Percentiles rank a stretch among this genome's conserved stretches.
Evolutionary conservation across 2,888 invertebrate species (phyloP).

Genomic region (Sepioteuthis lessoniana): DNA sequence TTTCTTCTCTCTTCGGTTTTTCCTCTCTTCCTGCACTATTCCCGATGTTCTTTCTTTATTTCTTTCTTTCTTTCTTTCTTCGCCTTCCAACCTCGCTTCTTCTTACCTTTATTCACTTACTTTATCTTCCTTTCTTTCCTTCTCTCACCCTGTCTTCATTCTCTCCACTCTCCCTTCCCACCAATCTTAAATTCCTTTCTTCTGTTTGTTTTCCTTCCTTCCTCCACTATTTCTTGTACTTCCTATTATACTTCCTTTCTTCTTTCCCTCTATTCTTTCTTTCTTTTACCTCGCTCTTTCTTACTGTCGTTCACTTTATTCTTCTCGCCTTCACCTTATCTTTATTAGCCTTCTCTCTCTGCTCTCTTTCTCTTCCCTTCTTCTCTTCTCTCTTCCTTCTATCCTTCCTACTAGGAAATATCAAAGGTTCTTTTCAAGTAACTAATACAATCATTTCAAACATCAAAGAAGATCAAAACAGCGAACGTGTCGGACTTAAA

Average conservation of each 20-base stretch:
- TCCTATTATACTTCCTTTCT: accelerated
- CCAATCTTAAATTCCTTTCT: not conserved
- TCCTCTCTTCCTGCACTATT: not conserved
- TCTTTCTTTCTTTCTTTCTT: not conserved
- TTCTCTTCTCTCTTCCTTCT: not conserved
- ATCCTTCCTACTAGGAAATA: not conserved
- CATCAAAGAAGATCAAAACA: not conserved
- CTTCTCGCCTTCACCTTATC: no score
- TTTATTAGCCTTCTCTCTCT: no score
- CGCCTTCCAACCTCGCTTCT: not conserved
- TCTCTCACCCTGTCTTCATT: not conserved
- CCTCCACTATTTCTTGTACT: accelerated
- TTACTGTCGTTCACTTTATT: no score
- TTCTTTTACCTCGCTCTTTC: no score
- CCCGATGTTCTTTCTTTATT: not conserved
- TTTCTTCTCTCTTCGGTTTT: not conserved
- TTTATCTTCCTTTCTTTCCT: not conserved
- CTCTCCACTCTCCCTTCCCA: not conserved
- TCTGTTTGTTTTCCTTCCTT: not conserved
- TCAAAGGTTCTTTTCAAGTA: not conserved
- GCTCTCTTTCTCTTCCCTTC: no score
- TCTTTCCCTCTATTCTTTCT: no score
- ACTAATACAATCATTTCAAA: constrained; percentile 20
- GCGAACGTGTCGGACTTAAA: not conserved
- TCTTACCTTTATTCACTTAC: no score